Evolutionary conservation across 1,140 invertebrate genomes (phyloP).

Genomic region (Danaus melanippus): DNA sequence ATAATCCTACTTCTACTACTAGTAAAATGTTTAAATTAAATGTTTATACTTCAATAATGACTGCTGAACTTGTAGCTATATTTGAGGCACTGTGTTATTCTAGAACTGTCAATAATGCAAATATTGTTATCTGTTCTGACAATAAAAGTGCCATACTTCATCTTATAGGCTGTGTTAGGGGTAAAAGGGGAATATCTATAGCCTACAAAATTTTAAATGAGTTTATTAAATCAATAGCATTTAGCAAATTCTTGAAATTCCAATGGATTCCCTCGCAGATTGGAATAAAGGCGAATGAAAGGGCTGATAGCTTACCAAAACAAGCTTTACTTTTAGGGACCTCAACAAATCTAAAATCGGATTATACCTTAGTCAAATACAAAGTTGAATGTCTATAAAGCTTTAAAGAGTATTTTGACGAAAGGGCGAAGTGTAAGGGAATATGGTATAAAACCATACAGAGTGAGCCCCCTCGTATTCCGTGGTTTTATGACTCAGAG

Average conservation of each 20-base stretch:
- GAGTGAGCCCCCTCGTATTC: too few species aligned
- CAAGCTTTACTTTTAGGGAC: conserved; percentile 7
- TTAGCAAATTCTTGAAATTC: conserved; percentile 1
- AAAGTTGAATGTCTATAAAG: conserved; percentile 1
- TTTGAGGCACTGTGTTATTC: conserved; percentile 3
- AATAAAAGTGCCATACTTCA: conserved; percentile 6
- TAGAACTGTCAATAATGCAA: conserved; percentile 3
- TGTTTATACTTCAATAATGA: conserved; percentile 5
- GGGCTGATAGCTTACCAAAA: conserved; percentile 8
- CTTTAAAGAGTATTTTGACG: too few species aligned
- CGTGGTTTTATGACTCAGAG: too few species aligned
- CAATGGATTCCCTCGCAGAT: conserved; percentile 8
- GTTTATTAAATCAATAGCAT: neutral
- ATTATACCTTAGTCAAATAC: conserved; percentile 7
- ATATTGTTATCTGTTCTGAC: conserved; percentile 6
- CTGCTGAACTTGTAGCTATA: conserved; percentile 6
- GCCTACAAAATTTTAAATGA: conserved; percentile 11
- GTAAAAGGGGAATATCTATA: conserved; percentile 4
- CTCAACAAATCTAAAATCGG: conserved; percentile 3
- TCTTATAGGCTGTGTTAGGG: conserved; percentile 6
- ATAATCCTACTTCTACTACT: neutral
- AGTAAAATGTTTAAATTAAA: conserved; percentile 2
- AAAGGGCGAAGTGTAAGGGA: too few species aligned
- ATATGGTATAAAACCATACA: too few species aligned
- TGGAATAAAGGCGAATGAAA: conserved; percentile 6